These are phyloP conservation scores for Gymnodraco acuticeps DNA, from an alignment of 2,797 vertebrate species.

Conservation along the genomic window DNA sequence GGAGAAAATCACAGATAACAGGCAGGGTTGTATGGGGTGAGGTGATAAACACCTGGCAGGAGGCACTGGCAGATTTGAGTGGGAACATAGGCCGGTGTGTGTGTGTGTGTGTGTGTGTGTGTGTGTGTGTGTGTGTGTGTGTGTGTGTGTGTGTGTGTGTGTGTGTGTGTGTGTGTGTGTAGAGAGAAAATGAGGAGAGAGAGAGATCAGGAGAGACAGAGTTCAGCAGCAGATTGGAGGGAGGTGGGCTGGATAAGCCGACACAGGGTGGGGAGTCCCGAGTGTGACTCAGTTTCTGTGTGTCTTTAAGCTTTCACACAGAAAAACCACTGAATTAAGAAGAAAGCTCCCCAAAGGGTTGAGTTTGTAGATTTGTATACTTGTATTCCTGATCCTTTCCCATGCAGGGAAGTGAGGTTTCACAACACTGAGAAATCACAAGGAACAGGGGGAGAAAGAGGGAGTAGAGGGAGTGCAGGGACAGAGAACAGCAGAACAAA, in stretches of 20 bases:
- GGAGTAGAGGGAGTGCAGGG: not conserved
- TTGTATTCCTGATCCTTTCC: slow-evolving; percentile 19
- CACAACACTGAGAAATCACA: slow-evolving; percentile 36
- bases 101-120: not conserved
- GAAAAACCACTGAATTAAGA: slow-evolving; percentile 52
- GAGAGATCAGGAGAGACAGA: slow-evolving; percentile 12
- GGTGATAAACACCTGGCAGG: slow-evolving; percentile 43
- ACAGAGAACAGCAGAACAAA: slow-evolving; percentile 22
- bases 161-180: slow-evolving; percentile 7
- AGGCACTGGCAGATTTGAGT: slow-evolving; percentile 24
- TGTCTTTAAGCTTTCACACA: slow-evolving; percentile 50
- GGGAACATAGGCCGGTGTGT: slow-evolving; percentile 10
- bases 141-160: not conserved
- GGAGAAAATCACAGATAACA: slow-evolving; percentile 19
- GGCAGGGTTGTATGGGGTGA: not conserved
- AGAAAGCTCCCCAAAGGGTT: slow-evolving; percentile 15
- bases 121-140: too few species aligned
- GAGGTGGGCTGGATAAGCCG: slow-evolving; percentile 44
- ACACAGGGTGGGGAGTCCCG: slow-evolving; percentile 38
- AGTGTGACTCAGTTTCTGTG: slow-evolving; percentile 39
- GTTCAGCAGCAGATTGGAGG: slow-evolving; percentile 60
- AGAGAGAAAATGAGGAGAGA: slow-evolving; percentile 45
- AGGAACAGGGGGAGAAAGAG: slow-evolving; percentile 29
- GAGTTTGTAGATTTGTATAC: not conserved
- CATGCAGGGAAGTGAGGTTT: slow-evolving; percentile 38